Conservation (phyloP, 2,888 invertebrate genomes). For the Spodoptera exigua region DNA sequence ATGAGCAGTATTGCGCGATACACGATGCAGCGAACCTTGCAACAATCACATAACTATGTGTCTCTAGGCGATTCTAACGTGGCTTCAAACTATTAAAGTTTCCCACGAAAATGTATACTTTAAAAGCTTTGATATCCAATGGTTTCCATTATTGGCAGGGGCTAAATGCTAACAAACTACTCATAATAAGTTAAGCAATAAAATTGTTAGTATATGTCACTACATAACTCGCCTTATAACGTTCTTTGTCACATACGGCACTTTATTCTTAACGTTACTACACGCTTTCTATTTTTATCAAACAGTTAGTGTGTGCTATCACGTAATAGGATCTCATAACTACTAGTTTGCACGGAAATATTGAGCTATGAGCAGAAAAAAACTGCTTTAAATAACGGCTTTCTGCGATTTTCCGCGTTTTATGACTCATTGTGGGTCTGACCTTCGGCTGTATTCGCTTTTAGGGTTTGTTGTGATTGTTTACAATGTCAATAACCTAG, state of each 20-base stretch:
- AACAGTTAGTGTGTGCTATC: conserved; percentile 17
- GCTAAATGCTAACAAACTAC: too few species aligned
- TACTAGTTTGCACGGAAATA: conserved; percentile 20
- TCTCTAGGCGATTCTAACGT: too few species aligned
- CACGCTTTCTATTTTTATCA: conserved; percentile 13
- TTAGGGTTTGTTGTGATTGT: background rate
- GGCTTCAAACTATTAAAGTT: too few species aligned
- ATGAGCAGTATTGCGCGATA: too few species aligned
- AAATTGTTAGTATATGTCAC: background rate
- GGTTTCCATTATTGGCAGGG: too few species aligned
- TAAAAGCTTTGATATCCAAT: too few species aligned
- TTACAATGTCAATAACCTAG: conserved; percentile 9
- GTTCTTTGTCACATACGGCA: background rate
- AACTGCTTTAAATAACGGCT: background rate
- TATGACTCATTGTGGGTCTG: conserved; percentile 10
- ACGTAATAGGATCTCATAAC: conserved; percentile 23
- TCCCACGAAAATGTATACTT: too few species aligned
- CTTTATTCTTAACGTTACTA: conserved; percentile 10
- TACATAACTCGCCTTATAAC: conserved; percentile 1
- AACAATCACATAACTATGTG: too few species aligned
- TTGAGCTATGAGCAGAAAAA: conserved; percentile 14
- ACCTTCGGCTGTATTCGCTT: conserved; percentile 4
- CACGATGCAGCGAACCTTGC: too few species aligned
- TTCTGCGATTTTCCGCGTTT: background rate
- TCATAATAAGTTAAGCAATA: too few species aligned